phyloP scores from a whole-genome alignment of 2,888 invertebrate species.

The Lasius platythorax region DNA sequence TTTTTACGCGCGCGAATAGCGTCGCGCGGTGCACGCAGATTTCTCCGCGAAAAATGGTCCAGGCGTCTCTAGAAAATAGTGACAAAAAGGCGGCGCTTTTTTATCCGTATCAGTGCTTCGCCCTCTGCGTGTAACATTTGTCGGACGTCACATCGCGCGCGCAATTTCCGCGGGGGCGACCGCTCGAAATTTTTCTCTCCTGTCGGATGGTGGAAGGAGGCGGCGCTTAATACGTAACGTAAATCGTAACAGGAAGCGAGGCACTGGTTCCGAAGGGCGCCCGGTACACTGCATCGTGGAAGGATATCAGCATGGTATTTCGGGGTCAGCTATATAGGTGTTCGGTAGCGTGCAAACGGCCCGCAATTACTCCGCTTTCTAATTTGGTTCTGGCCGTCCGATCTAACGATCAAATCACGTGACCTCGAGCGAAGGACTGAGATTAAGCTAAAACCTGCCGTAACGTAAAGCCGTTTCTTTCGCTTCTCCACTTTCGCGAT shows the following conservation, averaged over 20 bases:
- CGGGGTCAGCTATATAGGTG: slow-evolving; percentile 76
- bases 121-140: slow-evolving; percentile 30
- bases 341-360: slow-evolving; percentile 81
- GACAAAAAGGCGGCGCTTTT: slow-evolving; percentile 36
- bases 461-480: slow-evolving; percentile 60
- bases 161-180: slow-evolving; percentile 58
- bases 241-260: slow-evolving; percentile 60
- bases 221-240: slow-evolving; percentile 53
- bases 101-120: slow-evolving; percentile 39
- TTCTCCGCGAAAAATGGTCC: slow-evolving; percentile 45
- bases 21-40: slow-evolving; percentile 34
- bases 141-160: slow-evolving; percentile 37
- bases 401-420: slow-evolving; percentile 83
- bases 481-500: slow-evolving; percentile 7
- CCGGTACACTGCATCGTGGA: slow-evolving; percentile 16
- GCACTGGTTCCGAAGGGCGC: slow-evolving; percentile 50
- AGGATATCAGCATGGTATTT: slow-evolving; percentile 70
- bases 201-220: background rate
- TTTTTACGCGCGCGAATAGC: slow-evolving; percentile 39
- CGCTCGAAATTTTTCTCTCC: slow-evolving; percentile 54
- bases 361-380: slow-evolving; percentile 83
- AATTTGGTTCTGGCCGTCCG: slow-evolving; percentile 80
- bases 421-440: slow-evolving; percentile 75
- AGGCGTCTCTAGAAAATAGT: slow-evolving; percentile 29
- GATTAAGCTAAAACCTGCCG: slow-evolving; percentile 68